A percentile compares a stretch with the other conserved stretches of the same genome.
These are phyloP conservation scores for Chaetogeoica ovagalla DNA, from an alignment of 2,888 invertebrate species.

Conservation along the genomic window DNA sequence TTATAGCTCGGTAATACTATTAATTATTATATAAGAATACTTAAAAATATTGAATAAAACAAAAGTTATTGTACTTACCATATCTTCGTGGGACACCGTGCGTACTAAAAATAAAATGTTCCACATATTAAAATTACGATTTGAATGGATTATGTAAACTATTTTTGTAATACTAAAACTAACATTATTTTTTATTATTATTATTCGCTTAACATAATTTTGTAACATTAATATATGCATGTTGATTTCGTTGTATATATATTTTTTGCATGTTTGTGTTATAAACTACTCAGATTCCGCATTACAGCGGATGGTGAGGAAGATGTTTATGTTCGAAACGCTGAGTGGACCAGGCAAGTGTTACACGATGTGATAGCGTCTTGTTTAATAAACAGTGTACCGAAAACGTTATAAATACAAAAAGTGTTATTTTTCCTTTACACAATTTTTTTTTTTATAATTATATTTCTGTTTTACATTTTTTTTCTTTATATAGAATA, in stretches of 20 bases:
- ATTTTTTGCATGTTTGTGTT: slow-evolving; percentile 51
- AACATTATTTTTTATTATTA: too few species aligned
- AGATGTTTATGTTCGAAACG: slow-evolving; percentile 64
- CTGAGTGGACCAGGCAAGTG: slow-evolving; percentile 70
- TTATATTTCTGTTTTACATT: slow-evolving; percentile 5
- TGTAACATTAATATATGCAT: too few species aligned
- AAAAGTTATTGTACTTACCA: too few species aligned
- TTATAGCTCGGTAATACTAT: too few species aligned
- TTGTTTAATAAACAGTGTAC: slow-evolving; percentile 4
- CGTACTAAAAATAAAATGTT: too few species aligned
- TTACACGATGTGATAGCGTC: slow-evolving; percentile 2
- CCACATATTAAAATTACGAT: too few species aligned
- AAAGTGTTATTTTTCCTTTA: slow-evolving; percentile 10
- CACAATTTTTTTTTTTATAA: slow-evolving; percentile 11
- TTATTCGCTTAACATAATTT: too few species aligned
- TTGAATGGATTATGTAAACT: too few species aligned
- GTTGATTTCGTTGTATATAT: slow-evolving; percentile 38
- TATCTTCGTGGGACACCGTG: too few species aligned
- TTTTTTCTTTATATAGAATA: slow-evolving; percentile 68
- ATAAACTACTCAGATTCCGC: slow-evolving; percentile 57
- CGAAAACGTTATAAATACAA: slow-evolving; percentile 4
- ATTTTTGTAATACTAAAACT: too few species aligned
- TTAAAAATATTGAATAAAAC: too few species aligned
- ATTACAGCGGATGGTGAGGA: slow-evolving; percentile 57
- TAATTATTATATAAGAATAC: too few species aligned